Conservation (phyloP, 2,888 invertebrate species). For the Saturnia pavonia region DNA sequence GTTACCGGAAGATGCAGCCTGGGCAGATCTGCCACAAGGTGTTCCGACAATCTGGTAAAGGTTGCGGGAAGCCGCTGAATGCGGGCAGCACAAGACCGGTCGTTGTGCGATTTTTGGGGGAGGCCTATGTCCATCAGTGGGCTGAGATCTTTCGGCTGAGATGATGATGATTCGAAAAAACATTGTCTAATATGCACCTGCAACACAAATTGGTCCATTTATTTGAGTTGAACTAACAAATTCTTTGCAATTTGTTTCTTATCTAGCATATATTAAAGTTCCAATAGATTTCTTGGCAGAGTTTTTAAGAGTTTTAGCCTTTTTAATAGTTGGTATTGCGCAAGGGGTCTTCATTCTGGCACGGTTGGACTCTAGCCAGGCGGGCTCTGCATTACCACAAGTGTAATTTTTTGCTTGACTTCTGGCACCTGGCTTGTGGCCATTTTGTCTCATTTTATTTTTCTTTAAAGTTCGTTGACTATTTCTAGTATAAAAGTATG, state of each 20-base stretch:
- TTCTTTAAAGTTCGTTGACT: conserved; percentile 53
- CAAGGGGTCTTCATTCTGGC: conserved; percentile 47
- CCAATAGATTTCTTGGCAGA: conserved; percentile 13
- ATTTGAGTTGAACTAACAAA: background rate
- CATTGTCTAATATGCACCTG: background rate
- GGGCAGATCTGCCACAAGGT: too few species aligned
- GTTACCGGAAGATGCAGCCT: too few species aligned
- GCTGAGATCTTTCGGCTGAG: too few species aligned
- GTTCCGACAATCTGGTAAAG: too few species aligned
- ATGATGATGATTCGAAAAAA: too few species aligned
- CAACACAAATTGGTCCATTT: background rate
- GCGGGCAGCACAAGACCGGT: too few species aligned
- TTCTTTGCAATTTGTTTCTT: background rate
- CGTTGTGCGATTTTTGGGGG: too few species aligned
- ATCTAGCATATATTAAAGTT: background rate
- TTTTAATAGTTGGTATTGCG: conserved; percentile 30
- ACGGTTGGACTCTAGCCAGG: conserved; percentile 64
- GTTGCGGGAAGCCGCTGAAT: too few species aligned
- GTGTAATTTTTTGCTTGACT: conserved; percentile 53
- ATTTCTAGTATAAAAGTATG: conserved; percentile 17
- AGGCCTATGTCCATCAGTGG: too few species aligned
- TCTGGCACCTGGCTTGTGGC: conserved; percentile 57
- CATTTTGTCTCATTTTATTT: conserved; percentile 48
- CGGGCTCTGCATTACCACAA: conserved; percentile 50
- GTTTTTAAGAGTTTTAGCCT: conserved; percentile 10